Percentiles rank a stretch among this genome's conserved stretches.
phyloP scores from a whole-genome alignment of 2,113 vertebrate genomes.

The Macaca mulatta region DNA sequence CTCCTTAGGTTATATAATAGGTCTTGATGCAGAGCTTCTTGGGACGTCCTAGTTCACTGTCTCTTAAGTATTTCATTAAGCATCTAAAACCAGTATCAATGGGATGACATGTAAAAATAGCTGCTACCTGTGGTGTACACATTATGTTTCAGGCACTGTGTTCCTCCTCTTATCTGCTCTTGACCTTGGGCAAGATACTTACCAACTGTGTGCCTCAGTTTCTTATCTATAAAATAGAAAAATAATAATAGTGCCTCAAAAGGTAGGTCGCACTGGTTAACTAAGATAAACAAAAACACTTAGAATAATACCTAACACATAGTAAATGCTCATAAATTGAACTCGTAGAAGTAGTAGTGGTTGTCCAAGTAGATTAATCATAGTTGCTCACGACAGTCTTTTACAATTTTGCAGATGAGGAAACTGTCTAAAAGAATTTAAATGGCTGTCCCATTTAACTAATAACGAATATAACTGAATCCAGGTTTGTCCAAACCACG shows the following conservation, averaged over 20 bases:
- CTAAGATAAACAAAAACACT: background rate
- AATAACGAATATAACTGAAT: background rate
- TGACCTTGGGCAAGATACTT: background rate
- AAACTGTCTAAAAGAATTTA: background rate
- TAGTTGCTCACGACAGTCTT: background rate
- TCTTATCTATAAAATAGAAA: background rate
- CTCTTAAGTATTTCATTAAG: background rate
- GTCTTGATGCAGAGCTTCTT: background rate
- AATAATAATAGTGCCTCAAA: background rate
- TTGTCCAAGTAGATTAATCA: background rate
- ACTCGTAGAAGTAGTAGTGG: too few species aligned
- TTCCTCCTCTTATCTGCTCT: background rate
- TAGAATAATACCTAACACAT: background rate
- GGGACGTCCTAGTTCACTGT: background rate
- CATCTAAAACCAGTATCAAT: background rate
- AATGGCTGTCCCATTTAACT: background rate
- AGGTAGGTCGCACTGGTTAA: background rate
- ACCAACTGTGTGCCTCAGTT: background rate
- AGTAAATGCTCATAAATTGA: background rate
- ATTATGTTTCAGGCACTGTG: background rate
- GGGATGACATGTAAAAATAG: background rate
- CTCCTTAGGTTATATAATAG: background rate
- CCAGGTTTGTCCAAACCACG: background rate
- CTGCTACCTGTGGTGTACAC: background rate
- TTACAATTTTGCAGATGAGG: background rate